Base-by-base conservation (phyloP, 2,797 vertebrate species). In the Silurus lanzhouensis region DNA sequence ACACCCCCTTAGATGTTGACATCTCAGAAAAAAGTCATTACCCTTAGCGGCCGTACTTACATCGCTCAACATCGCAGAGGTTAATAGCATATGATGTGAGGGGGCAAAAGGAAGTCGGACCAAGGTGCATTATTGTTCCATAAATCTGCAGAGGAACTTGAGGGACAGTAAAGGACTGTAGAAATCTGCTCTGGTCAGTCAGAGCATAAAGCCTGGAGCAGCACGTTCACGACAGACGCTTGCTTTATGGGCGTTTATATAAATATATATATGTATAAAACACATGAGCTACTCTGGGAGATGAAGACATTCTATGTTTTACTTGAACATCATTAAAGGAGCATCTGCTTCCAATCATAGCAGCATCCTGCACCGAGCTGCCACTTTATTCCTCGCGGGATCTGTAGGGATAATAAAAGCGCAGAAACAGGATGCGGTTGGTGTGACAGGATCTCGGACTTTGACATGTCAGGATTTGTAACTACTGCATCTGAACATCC, bases 11-110 rank as follows among this genome's bases (percentile, higher is more conserved):
- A 72, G 63, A 68, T 88, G 87, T 83, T 79, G 86, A 82, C 79
- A 78, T 86, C 86, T 89, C 88, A 38, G 38, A 86, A 87, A 88
- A 90, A 87, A 64, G 60, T 89, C 89, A 91, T 90, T 90, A 90
- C 85, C 86, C 77, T 85, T 79, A 78, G 86, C 81, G 81, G 87
- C 81, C 77, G 71, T 74, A 83, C 88, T 88, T 89, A 87, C 90
- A 90, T 86, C 85, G 89, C 88, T 89, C 88, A 89, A 90, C 91
- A 89, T 88, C 86, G 86, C 86, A 74, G 83, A 88, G 91, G 88
- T 90, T 91, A 90, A 91, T 90, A 89, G 88, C 89, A 91, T 90
- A 90, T 89, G 88, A 88, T 91, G 89, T 89, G 87, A 38, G 84
- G 85, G 89, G 86, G 88, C 87, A 83, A 82, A 55, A 80, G 84